Evolutionary conservation across 2,797 vertebrate species (phyloP), one percentile per base, ranked within the genome.

Genomic region (Aphelocoma californica): DNA sequence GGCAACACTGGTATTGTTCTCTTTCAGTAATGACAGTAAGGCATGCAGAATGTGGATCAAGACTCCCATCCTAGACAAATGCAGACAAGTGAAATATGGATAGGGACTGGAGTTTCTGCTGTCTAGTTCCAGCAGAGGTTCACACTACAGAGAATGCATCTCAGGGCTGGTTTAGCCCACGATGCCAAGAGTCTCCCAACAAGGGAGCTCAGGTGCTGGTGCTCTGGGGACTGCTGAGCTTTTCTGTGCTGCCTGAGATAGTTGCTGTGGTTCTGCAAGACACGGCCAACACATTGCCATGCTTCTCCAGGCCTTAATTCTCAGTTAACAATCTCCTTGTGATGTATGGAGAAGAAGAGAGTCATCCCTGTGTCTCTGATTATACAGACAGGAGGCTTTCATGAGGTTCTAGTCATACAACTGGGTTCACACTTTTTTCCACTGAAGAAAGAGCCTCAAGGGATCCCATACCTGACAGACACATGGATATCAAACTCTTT

Each of bases 391-490:
- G 21, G 15, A 81, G 28, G 5, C 14, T 65, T 84, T 61, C 50
- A 19, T 42, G 20, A 11, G 14, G 7, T 57, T 65, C 38, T 70
- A 36, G 23, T 62, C 44, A 60, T 48, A n/a, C 25, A 61, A 11
- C 13, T 66, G 26, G 6, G 6, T n/a, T 84, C 23, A 34, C 10
- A 24, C 31, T 50, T 82, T 24, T 80, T 73, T 64, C 25, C 25
- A 58, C 23, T 50, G 53, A 85, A 80, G 67, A 66, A 81, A 47
- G n/a, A 77, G 6, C 18, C n/a, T 60, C 19, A 61, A 29, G 31
- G 31, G 14, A 38, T 60, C 44, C 73, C 93, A 25, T 97, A 97
- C 95, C 97, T 97, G 86, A 95, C 88, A 93, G 93, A 86, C 29
- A 95, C 1, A 2, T 38, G 61, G 54, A 96, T 75, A 44, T 88